Conservation (phyloP, 2,797 vertebrate genomes). For the Scleropages formosus region DNA sequence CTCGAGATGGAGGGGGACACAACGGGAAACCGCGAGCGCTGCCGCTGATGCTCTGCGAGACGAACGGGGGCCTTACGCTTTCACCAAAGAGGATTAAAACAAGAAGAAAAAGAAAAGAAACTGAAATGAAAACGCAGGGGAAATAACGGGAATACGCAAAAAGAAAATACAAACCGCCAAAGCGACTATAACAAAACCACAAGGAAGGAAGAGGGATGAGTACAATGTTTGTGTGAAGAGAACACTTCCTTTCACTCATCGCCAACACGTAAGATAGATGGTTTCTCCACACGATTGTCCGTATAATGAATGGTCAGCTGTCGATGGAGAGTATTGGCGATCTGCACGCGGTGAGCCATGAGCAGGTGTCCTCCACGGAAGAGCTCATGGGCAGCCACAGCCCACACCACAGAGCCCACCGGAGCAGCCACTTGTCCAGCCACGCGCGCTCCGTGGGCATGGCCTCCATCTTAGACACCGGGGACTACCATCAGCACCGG, state of each 20-base stretch:
- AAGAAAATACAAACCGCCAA: constrained; percentile 48
- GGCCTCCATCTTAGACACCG: constrained; percentile 90
- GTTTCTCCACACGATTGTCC: constrained; percentile 78
- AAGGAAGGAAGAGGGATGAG: neutral
- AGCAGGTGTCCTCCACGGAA: constrained; percentile 76
- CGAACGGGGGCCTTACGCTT: constrained; percentile 71
- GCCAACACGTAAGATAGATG: constrained; percentile 83
- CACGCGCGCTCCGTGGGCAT: constrained; percentile 84
- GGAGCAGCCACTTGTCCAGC: constrained; percentile 69
- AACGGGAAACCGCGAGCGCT: constrained; percentile 73
- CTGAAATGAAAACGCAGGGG: constrained; percentile 36
- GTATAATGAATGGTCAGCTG: constrained; percentile 93
- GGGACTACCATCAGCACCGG: constrained; percentile 80
- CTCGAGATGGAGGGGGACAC: constrained; percentile 84
- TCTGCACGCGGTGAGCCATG: constrained; percentile 92
- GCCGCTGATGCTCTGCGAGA: constrained; percentile 68
- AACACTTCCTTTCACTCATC: constrained; percentile 70
- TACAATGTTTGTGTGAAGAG: constrained; percentile 60
- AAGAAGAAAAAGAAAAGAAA: constrained; percentile 36
- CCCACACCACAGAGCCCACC: constrained; percentile 78
- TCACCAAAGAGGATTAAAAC: constrained; percentile 46
- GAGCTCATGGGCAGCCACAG: constrained; percentile 84
- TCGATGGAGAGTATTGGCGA: constrained; percentile 94
- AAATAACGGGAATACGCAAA: constrained; percentile 28
- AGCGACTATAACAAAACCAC: constrained; percentile 22